Base-by-base conservation (phyloP, 1,140 invertebrate species). In the Parapsyche elsis region DNA sequence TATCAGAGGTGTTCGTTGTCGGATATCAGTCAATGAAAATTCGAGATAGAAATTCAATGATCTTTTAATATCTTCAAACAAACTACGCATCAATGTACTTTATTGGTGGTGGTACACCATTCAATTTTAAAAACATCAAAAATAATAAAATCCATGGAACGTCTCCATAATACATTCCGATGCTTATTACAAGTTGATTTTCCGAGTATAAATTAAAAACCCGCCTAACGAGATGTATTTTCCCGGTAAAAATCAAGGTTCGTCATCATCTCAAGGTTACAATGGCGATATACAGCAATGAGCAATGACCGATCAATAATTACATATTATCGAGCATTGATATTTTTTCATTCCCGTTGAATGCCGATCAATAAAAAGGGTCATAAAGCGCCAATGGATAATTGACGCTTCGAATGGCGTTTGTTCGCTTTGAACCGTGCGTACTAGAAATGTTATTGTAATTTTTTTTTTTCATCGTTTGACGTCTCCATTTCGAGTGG, bases 341-440 rank as follows among this genome's bases (percentile, higher is more conserved):
- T 67, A 26, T 67, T 67, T 67, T 26, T 53, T 53, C 49, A 53
- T 53, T 53, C 30, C 7, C 16, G 21, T 24, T 23, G 64, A 67
- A 67, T 67, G 26, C 10, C 64, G 64, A 24, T 23, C 64, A 67
- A 67, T 67, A 67, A 67, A 67, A 67, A 24, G 24, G 64, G 64
- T 67, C 64, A 67, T 67, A 67, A 67, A 67, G 26, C 9, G 21
- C 21, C 24, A 30, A 67, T 67, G 24, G 21, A 67, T 67, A 67
- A 67, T 67, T 67, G 64, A 67, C 64, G 64, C 21, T 67, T 67
- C 64, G 64, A 67, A 67, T 26, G 24, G 21, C 24, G 64, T 26
- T 67, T 12, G 24, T 26, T 67, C 64, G 24, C 21, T 67, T 67
- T 67, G 64, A 67, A 67, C 64, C 64, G 23, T 23, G 24, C 5